Evolutionary conservation across 2,797 vertebrate species (phyloP), one percentile per base, ranked within the genome.

Genomic region (Manis pentadactyla): DNA sequence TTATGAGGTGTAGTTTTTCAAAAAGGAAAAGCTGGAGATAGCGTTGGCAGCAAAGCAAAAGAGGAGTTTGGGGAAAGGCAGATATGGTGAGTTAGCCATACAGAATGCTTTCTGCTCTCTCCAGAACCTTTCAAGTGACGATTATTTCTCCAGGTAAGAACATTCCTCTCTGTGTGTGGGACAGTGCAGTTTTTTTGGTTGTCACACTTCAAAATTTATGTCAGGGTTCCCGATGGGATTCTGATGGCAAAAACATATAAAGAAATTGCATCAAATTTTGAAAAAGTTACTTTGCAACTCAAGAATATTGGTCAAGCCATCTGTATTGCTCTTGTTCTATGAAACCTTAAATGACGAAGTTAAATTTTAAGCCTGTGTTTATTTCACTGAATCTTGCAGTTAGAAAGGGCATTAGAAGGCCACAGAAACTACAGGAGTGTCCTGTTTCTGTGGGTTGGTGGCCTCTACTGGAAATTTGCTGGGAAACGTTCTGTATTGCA

Each of bases 121-220:
- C n/a, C 13, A 84, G 75, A 81, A 83, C 51, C 75, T 95, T 97
- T 90, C 87, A 96, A 91, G 66, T 51, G 75, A 86, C 75, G 73
- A 94, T 85, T 94, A 95, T 86, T 91, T 92, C 64, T 88, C 79
- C 69, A 95, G 94, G 90, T 87, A 89, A 96, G 79, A 96, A 75
- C 23, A 53, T 94, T 96, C 27, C 55, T 95, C 59, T 87, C 55
- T 71, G 55, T 59, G 46, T 82, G 84, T 93, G 39, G 64, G 73
- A 73, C 19, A 63, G 11, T 82, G 55, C 85, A 88, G 61, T 37
- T 83, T 87, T 90, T 90, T 53, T 77, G 29, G 84, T 92, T 92
- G 88, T 87, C 42, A 69, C 37, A 87, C 69, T 94, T 94, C 88
- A 86, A 91, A 93, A 75, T 86, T 83, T 93, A 64, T 92, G 37